Evolutionary conservation across 2,797 vertebrate genomes (phyloP).

Genomic region (Hyperoplus lanceolatus): DNA sequence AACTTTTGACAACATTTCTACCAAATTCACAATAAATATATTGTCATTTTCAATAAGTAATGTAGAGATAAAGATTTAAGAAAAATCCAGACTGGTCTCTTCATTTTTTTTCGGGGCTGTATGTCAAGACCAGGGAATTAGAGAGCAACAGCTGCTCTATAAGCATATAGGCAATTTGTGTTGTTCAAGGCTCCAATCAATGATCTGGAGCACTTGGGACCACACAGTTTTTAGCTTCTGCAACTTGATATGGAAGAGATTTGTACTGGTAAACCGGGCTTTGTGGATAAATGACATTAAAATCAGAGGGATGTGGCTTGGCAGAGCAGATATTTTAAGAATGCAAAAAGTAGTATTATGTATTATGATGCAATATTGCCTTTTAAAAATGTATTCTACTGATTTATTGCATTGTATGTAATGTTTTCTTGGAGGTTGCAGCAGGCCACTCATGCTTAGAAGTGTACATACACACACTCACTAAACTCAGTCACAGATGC

Average conservation of each 20-base stretch:
- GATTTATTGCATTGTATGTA: not conserved
- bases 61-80: too few relatives aligned
- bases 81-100: too few relatives aligned
- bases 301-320: not conserved
- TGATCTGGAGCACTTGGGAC: not conserved
- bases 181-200: not conserved
- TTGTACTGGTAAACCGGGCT: not conserved
- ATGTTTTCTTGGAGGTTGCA: not conserved
- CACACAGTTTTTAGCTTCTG: not conserved
- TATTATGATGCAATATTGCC: not conserved
- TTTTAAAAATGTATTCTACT: not conserved
- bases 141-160: not conserved
- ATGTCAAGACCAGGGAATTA: not conserved
- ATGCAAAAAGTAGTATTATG: not conserved
- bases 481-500: too few relatives aligned
- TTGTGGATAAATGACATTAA: not conserved
- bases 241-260: slow-evolving; percentile 1
- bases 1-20: too few relatives aligned
- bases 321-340: not conserved
- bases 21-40: too few relatives aligned
- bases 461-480: too few relatives aligned
- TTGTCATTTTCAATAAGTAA: too few relatives aligned
- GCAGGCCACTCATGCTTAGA: too few relatives aligned
- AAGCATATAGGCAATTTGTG: not conserved
- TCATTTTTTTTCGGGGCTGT: too few relatives aligned